Base-by-base conservation (phyloP, 2,888 invertebrate genomes). In the Phortica magna region DNA sequence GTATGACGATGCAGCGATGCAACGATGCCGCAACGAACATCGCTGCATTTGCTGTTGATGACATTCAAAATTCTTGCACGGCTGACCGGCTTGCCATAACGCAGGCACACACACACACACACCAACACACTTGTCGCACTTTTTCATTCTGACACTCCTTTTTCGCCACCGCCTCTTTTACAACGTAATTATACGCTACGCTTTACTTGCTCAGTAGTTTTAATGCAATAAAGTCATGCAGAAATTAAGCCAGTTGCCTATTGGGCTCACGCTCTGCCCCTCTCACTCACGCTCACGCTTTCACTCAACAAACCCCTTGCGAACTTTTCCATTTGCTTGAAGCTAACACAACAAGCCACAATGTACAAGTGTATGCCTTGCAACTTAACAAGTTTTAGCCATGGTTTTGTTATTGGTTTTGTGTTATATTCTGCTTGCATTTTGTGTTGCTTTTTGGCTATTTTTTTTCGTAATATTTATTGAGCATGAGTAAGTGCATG, bases 221-320 rank as follows among this genome's bases (percentile, higher is more conserved):
- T 77, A 79, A 79, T 81, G 81, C 81, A 78, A 81, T 81, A 81
- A 81, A 81, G 77, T 81, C 79, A 79, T 83, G 78, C 74, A 75
- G 78, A 83, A 83, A 86, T 78, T 80, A 79, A 80, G 72, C 79
- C 78, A 82, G 78, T 83, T 83, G 83, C 75, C 78, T 75, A 71
- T 53, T 80, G 9, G 12, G 19, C 43, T 48, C 48, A 17, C n/a
- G n/a, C 55, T 68, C 10, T 19, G 17, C 3, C 14, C 17, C 19
- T 17, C 59, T 19, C 22, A 0, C n/a, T 59, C 22, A 9, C 19
- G 19, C 61, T 59, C 48, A 6, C 14, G 3, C 48, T 48, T 6
- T 48, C 48, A 2, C 48, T 48, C 9, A 9, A 48, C 48, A 48
- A 83, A 83, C 75, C 80, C 77, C 76, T 72, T 78, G 65, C 76